Base-by-base conservation (phyloP, 2,113 vertebrate genomes). In the Cavia aperea region DNA sequence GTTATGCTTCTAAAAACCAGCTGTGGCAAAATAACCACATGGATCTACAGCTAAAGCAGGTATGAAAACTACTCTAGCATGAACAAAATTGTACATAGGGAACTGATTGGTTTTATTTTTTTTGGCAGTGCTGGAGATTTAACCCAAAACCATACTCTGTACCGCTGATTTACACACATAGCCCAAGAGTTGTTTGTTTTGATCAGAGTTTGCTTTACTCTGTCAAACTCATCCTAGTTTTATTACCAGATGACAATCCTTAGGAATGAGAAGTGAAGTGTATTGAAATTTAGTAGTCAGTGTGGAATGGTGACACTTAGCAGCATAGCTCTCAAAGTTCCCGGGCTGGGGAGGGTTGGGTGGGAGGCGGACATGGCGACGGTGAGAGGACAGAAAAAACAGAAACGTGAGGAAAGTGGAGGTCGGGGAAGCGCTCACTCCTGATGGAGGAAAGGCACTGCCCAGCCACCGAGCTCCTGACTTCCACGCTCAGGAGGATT, bases 1-100 rank as follows among this genome's bases (percentile, higher is more conserved):
- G 70, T 63, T 93, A 49, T 88, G 60, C 39, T 84, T 95, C 65
- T 77, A 77, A 87, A 96, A 89, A 81, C 51, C 36, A 95, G 26
- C 16, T 60, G 51, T 91, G n/a, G 66, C 46, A 90, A 46, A 73
- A 79, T 66, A 94, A 88, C 63, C 56, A 26, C 21, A 51, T 18
- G 93, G 86, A 51, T 89, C 90, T 87, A 54, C n/a, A 93, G 39
- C 24, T 86, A 82, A 1, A 72, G 77, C 81, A 86, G 51, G 18
- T 81, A 7, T 85, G 56, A 65, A 95, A 81, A 12, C 9, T 86
- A 46, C 39, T 56, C 10, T 87, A 18, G 19, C 62, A 4, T 66
- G 86, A 58, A 66, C 33, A 92, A 60, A 94, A 33, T 49, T 49
- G 0, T 91, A 21, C 63, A 19, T 84, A 15, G 90, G 86, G 62